Percentiles rank a stretch among this genome's conserved stretches.
phyloP scores from a whole-genome alignment of 2,113 vertebrate genomes.

The Zingel zingel region DNA sequence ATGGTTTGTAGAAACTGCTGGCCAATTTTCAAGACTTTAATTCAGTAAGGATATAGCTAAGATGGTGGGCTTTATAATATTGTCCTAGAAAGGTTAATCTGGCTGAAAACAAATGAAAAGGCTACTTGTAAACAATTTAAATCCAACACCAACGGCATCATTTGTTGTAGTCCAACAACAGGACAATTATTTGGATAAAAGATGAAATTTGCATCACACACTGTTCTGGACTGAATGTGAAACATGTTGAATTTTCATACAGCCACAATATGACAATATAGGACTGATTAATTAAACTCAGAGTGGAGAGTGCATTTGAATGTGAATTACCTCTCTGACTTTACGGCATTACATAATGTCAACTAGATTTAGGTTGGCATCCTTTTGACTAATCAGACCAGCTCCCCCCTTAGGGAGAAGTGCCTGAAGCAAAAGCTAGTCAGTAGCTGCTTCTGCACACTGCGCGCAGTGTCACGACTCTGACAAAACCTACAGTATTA shows the following conservation, averaged over 20 bases:
- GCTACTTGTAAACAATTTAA: background rate
- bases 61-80: background rate
- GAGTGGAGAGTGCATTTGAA: background rate
- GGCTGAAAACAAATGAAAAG: background rate
- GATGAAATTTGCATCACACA: background rate
- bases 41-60: background rate
- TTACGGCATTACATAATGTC: conserved; percentile 24
- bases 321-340: conserved; percentile 43
- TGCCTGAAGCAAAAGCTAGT: conserved; percentile 69
- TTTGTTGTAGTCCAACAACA: background rate
- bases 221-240: background rate
- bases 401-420: conserved; percentile 60
- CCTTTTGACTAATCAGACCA: conserved; percentile 52
- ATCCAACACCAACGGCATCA: background rate
- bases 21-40: background rate
- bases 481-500: conserved; percentile 54
- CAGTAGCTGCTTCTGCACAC: conserved; percentile 40
- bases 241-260: background rate
- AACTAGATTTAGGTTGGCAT: conserved; percentile 58
- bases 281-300: background rate
- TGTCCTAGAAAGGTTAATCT: background rate
- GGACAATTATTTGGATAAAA: background rate
- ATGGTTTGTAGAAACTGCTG: background rate
- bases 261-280: background rate
- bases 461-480: conserved; percentile 46